Evolutionary conservation across 2,113 vertebrate species (phyloP).

Genomic region (Semnornis frantzii): DNA sequence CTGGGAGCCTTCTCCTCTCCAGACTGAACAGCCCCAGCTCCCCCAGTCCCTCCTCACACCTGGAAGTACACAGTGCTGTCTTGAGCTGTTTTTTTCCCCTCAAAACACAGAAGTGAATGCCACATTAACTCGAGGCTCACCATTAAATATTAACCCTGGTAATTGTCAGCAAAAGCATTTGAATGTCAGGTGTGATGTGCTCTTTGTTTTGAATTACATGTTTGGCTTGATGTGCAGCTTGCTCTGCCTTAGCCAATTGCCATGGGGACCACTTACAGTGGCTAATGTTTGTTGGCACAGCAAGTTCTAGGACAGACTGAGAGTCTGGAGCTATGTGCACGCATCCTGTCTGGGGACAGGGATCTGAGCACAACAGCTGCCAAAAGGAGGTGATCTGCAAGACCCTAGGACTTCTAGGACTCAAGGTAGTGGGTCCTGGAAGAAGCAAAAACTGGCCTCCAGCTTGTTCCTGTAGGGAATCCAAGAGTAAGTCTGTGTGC

Average conservation of each 20-base stretch:
- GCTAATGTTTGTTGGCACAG: background rate
- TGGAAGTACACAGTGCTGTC: background rate
- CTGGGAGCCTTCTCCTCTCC: too few relatives aligned
- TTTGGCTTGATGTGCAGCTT: background rate
- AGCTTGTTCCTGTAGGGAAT: background rate
- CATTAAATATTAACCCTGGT: background rate
- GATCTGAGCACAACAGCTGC: background rate
- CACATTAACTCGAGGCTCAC: background rate
- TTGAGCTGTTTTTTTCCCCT: background rate
- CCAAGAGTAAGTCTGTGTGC: background rate
- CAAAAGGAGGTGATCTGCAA: background rate
- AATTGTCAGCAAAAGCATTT: background rate
- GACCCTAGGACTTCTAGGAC: background rate
- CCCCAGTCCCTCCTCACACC: too few relatives aligned
- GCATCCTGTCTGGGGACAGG: background rate
- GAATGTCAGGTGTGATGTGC: background rate
- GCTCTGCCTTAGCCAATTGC: background rate
- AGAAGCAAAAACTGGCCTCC: background rate
- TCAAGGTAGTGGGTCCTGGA: background rate
- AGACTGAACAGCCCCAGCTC: too few relatives aligned
- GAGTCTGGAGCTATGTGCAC: background rate
- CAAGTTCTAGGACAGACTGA: background rate
- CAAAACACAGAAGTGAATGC: background rate
- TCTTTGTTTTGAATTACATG: background rate
- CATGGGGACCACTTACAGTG: background rate